Percentiles rank a stretch among this genome's conserved stretches.
These are phyloP conservation scores for Acanthoscelides obtectus DNA, from an alignment of 2,888 invertebrate genomes.

Conservation along the genomic window DNA sequence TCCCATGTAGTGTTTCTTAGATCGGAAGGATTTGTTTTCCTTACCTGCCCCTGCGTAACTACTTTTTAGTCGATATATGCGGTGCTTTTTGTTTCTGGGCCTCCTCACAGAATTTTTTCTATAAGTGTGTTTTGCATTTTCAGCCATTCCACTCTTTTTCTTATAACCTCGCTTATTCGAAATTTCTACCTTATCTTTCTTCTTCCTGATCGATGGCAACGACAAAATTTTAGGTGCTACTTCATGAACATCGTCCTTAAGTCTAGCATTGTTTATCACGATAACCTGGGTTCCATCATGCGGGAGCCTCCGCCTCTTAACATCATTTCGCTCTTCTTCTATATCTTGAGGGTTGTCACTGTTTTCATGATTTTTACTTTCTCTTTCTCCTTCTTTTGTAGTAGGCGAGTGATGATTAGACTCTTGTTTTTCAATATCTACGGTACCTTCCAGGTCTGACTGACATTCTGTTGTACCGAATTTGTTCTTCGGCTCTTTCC, in stretches of 20 bases:
- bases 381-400: background rate
- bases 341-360: background rate
- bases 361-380: background rate
- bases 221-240: background rate
- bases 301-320: background rate
- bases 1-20: background rate
- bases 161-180: background rate
- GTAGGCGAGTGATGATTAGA: background rate
- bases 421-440: background rate
- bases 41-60: background rate
- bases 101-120: background rate
- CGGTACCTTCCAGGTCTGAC: background rate
- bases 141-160: background rate
- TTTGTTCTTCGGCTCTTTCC: background rate
- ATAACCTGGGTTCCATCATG: slow-evolving; percentile 6
- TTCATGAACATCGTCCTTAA: slow-evolving; percentile 4
- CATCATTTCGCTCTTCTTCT: background rate
- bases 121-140: background rate
- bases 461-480: background rate
- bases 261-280: background rate
- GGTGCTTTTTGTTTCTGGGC: background rate
- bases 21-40: background rate
- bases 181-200: background rate
- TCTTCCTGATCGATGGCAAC: background rate
- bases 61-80: background rate